A percentile compares a stretch with the other conserved stretches of the same genome.
Evolutionary conservation across 2,888 invertebrate genomes (phyloP).

Genomic region (Nomada lathburiana): DNA sequence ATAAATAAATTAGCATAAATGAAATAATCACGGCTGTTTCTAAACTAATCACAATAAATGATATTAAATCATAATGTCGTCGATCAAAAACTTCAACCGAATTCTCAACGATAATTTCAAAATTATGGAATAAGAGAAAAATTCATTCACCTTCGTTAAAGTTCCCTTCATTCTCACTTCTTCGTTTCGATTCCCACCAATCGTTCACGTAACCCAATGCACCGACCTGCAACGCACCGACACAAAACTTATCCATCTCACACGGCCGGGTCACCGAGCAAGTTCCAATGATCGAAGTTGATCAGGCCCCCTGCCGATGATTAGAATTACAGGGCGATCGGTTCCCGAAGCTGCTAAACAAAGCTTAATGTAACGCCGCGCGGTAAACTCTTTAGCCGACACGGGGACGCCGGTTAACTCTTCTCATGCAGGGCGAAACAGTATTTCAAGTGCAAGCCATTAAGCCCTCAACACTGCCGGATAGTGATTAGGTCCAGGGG

Average conservation of each 20-base stretch:
- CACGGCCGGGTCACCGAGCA: neutral
- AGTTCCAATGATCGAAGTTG: slow-evolving; percentile 6
- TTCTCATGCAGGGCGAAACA: slow-evolving; percentile 50
- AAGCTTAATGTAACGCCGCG: slow-evolving; percentile 38
- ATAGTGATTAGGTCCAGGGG: slow-evolving; percentile 67
- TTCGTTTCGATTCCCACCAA: neutral
- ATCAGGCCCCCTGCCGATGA: slow-evolving; percentile 14
- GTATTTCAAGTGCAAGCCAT: slow-evolving; percentile 61
- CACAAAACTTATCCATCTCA: neutral
- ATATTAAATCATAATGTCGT: no score
- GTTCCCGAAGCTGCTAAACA: slow-evolving; percentile 22
- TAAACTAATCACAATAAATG: no score
- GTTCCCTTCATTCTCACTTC: neutral
- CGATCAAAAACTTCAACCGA: no score
- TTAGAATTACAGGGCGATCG: slow-evolving; percentile 40
- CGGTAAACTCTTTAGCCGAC: slow-evolving; percentile 50
- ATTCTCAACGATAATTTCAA: no score
- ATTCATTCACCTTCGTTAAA: no score
- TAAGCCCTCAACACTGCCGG: slow-evolving; percentile 54
- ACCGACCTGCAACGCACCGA: neutral
- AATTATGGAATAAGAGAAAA: no score
- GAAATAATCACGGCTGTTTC: no score
- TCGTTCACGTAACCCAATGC: neutral
- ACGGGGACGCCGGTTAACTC: slow-evolving; percentile 42
- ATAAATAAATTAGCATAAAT: no score